Percentiles rank a stretch among this genome's conserved stretches.
Conservation (phyloP, 2,113 vertebrate species). For the Cephalopholis sonnerati region DNA sequence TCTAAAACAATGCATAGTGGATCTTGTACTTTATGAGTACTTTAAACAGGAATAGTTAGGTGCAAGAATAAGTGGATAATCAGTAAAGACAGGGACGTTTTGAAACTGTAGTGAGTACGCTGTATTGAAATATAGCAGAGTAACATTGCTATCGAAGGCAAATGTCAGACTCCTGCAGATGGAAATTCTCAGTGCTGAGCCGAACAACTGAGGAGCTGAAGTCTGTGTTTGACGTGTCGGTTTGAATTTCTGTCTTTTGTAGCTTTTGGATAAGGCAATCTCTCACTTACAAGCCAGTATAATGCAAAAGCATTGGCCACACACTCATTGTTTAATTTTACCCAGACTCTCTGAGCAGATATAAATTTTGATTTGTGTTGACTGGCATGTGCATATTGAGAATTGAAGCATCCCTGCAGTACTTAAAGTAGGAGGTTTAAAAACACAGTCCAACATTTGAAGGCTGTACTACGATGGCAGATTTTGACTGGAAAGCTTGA, state of each 20-base stretch:
- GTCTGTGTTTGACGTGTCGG: conserved; percentile 8
- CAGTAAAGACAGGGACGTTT: not conserved
- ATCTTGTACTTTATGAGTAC: not conserved
- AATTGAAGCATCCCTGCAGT: conserved; percentile 12
- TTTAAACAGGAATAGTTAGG: conserved; percentile 13
- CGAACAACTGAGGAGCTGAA: not conserved
- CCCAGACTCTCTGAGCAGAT: not conserved
- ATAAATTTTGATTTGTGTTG: conserved; percentile 5
- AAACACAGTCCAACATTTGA: conserved; percentile 16
- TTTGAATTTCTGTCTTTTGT: not conserved
- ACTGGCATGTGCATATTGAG: conserved; percentile 5
- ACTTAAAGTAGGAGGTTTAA: not conserved
- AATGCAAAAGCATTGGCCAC: not conserved
- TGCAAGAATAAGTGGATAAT: not conserved
- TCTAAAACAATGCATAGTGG: conserved; percentile 40
- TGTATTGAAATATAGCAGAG: not conserved
- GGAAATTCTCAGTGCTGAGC: conserved; percentile 4
- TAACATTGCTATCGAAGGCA: not conserved
- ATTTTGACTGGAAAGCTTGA: conserved; percentile 40
- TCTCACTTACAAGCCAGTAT: not conserved
- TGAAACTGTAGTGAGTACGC: not conserved
- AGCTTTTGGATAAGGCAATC: conserved; percentile 8
- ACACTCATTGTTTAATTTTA: not conserved
- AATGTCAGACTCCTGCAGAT: not conserved
- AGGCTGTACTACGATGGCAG: not conserved